Base-by-base conservation (phyloP, 2,888 invertebrate species). In the Abrostola tripartita region DNA sequence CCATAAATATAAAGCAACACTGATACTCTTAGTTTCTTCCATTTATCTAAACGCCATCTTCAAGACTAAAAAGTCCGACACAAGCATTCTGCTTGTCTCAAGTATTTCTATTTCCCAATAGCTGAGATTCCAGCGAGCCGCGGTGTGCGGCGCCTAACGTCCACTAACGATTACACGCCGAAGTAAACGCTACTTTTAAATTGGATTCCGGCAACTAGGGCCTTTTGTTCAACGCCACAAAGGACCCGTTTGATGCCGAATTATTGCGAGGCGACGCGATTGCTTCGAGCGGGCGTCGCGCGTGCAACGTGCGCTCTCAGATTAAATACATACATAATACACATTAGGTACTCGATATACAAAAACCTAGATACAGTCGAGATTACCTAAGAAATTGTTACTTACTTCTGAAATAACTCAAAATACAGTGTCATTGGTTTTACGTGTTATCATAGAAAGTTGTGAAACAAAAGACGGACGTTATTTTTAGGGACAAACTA, bases 121-220 rank as follows among this genome's bases (percentile, higher is more conserved):
- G 8, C 9, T 44, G 44, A 7, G 12, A 44, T 44, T 12, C 14
- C 44, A 42, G 62, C 42, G 8, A 44, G 53, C 37, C 62, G 65
- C 40, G 52, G 58, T 50, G 68, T 77, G 69, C 59, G 55, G 49
- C 49, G 71, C 76, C 79, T 75, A 66, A 70, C 60, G 50, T 69
- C 71, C 77, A 67, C 81, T 82, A 82, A 81, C 85, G 86, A 86
- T 84, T 82, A 82, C 85, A 86, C 88, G 85, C 68, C 72, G 81
- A 81, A 84, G 77, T 87, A 85, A 86, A 82, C 85, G 85, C 84
- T 82, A 86, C 87, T 85, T 87, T 88, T 84, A 88, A 87, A 88
- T 88, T 88, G 88, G 84, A 88, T 88, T 88, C 88, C 86, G 74
- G 65, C 82, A 73, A 78, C 78, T 75, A 74, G 68, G 59, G 68